A percentile compares a stretch with the other conserved stretches of the same genome.
phyloP scores from a whole-genome alignment of 2,797 vertebrate species.

The Pangasius macronema region DNA sequence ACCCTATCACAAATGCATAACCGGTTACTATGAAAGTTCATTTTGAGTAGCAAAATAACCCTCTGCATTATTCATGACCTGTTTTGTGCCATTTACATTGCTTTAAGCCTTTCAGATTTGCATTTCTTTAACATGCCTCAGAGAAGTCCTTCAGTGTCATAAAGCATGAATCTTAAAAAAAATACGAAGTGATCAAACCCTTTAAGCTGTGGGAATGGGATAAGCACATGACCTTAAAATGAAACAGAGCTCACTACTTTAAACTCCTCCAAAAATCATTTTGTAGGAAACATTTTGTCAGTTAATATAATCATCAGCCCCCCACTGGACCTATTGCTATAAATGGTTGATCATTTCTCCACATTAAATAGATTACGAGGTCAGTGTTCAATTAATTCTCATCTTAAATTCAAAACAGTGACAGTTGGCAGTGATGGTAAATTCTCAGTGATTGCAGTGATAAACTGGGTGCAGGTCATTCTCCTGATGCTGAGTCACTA shows the following conservation, averaged over 20 bases:
- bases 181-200: conserved; percentile 57
- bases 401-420: conserved; percentile 11
- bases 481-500: background rate
- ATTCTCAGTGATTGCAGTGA: background rate
- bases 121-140: conserved; percentile 59
- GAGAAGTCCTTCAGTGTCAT: conserved; percentile 61
- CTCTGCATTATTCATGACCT: conserved; percentile 63
- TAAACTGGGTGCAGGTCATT: conserved; percentile 6
- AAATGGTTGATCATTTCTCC: conserved; percentile 33
- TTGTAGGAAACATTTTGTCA: conserved; percentile 30
- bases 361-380: conserved; percentile 28
- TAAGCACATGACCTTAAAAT: conserved; percentile 46
- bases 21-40: conserved; percentile 63
- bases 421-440: too few species aligned
- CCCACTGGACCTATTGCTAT: conserved; percentile 14
- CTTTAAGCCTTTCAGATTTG: conserved; percentile 63
- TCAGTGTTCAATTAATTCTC: background rate
- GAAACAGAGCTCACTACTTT: conserved; percentile 28
- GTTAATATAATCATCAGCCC: conserved; percentile 31
- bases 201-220: conserved; percentile 50
- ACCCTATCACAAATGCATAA: conserved; percentile 63
- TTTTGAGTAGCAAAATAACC: conserved; percentile 65
- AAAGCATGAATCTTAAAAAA: conserved; percentile 58
- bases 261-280: conserved; percentile 41
- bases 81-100: conserved; percentile 62